These are phyloP conservation scores for Ostrea edulis DNA, from an alignment of 1,140 invertebrate genomes.

Conservation along the genomic window DNA sequence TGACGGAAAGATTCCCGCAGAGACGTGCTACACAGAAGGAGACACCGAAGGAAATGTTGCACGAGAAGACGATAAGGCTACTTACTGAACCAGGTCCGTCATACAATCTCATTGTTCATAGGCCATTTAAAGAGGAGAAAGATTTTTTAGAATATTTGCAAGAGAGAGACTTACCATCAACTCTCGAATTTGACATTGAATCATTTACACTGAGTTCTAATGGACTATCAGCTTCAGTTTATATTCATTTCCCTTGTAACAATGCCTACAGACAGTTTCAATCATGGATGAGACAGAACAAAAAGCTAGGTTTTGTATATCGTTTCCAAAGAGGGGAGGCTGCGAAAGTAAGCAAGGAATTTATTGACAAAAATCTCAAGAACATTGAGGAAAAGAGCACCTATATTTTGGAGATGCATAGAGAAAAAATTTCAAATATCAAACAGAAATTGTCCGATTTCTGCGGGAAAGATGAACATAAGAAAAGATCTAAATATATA, in stretches of 20 bases:
- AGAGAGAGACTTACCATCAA: neutral
- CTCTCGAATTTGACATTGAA: neutral
- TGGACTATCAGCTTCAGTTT: neutral
- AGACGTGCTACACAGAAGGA: neutral
- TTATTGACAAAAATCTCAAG: slow-evolving; percentile 26
- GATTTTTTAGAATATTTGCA: neutral
- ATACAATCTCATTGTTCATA: neutral
- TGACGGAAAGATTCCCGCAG: neutral
- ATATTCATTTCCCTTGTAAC: slow-evolving; percentile 1
- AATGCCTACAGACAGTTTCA: neutral
- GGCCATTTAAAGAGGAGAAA: neutral
- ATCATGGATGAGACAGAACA: neutral
- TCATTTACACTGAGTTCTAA: neutral
- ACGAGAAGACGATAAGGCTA: neutral
- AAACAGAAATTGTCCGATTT: slow-evolving; percentile 1
- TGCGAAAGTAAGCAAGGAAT: slow-evolving; percentile 9
- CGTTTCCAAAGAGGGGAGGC: neutral
- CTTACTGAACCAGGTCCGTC: slow-evolving; percentile 1
- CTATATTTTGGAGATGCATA: neutral
- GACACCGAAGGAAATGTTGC: neutral
- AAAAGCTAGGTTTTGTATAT: neutral
- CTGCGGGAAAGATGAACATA: neutral
- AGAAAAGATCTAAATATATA: slow-evolving; percentile 4
- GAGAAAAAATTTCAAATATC: neutral
- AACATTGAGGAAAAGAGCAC: neutral